phyloP scores from a whole-genome alignment of 30 jellyfish, hydroid and myxozoan genomes.

The Hydractinia symbiolongicarpus region DNA sequence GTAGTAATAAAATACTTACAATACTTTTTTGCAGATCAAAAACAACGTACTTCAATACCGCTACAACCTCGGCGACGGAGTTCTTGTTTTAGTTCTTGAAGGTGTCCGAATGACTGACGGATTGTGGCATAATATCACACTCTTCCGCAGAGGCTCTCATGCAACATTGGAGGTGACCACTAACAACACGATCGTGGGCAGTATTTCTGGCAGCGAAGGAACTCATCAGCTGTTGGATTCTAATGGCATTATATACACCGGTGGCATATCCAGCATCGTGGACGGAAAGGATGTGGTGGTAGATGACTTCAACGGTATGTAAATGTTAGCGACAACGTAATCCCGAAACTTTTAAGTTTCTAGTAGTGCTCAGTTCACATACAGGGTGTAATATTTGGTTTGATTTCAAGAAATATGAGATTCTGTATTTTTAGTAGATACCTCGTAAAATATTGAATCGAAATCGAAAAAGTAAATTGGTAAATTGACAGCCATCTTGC shows the following conservation, averaged over 20 bases:
- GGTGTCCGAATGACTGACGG: slow-evolving; percentile 69
- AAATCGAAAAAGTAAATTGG: too few species aligned
- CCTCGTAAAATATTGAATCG: too few species aligned
- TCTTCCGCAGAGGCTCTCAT: slow-evolving; percentile 56
- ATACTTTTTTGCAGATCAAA: slow-evolving; percentile 36
- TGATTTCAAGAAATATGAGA: too few species aligned
- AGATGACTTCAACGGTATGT: slow-evolving; percentile 70
- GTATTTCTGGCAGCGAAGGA: slow-evolving; percentile 70
- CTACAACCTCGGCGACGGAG: slow-evolving; percentile 94
- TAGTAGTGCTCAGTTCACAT: background rate
- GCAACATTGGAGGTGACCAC: slow-evolving; percentile 70
- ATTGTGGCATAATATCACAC: slow-evolving; percentile 81
- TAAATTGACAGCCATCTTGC: too few species aligned
- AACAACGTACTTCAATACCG: slow-evolving; percentile 63
- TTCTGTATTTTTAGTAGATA: too few species aligned
- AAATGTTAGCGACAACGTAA: background rate
- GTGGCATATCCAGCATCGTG: slow-evolving; percentile 63
- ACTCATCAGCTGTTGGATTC: slow-evolving; percentile 74
- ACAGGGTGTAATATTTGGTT: too few species aligned
- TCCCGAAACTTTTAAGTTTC: background rate
- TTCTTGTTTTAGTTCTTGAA: slow-evolving; percentile 42
- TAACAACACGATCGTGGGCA: slow-evolving; percentile 36
- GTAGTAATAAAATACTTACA: too few species aligned
- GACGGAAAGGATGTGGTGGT: slow-evolving; percentile 36
- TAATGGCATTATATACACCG: slow-evolving; percentile 79